Percentiles rank a stretch among this genome's conserved stretches.
These are phyloP conservation scores for Dolomedes plantarius DNA, from an alignment of 2,888 invertebrate genomes.

Conservation along the genomic window DNA sequence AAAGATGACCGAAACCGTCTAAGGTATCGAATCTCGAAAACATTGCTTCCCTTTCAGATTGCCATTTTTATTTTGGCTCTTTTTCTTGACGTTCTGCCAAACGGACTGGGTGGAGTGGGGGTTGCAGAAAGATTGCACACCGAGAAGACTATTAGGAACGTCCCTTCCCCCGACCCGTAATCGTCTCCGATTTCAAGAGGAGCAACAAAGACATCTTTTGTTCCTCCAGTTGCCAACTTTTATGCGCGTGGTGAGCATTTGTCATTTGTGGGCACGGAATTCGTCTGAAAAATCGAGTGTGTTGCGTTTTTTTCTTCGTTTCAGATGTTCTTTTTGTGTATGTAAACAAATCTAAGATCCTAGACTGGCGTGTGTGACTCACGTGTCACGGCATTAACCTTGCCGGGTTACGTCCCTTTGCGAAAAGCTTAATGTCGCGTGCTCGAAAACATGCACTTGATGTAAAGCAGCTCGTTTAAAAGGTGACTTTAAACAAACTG, in stretches of 20 bases:
- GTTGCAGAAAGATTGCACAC: slow-evolving; percentile 1
- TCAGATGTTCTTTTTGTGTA: neutral
- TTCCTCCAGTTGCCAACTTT: slow-evolving; percentile 24
- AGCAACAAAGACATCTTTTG: slow-evolving; percentile 50
- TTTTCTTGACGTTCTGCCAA: slow-evolving; percentile 37
- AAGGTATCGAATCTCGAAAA: neutral
- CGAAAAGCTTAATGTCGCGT: neutral
- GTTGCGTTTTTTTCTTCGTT: neutral
- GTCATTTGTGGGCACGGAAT: neutral
- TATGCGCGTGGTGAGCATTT: neutral
- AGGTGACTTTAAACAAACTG: too few relatives aligned
- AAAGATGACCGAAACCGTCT: neutral
- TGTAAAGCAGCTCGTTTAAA: too few relatives aligned
- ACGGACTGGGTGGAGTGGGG: neutral
- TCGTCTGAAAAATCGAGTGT: neutral
- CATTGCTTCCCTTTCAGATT: neutral
- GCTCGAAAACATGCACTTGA: neutral
- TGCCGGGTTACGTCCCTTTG: neutral
- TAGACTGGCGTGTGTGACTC: neutral
- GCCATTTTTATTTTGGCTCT: neutral
- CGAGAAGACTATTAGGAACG: neutral
- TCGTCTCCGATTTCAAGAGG: neutral
- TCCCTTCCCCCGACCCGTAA: neutral
- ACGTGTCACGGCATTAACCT: neutral
- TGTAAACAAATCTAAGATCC: neutral